These are phyloP conservation scores for Agriopis leucophaearia DNA, from an alignment of 2,888 invertebrate species.

Conservation along the genomic window DNA sequence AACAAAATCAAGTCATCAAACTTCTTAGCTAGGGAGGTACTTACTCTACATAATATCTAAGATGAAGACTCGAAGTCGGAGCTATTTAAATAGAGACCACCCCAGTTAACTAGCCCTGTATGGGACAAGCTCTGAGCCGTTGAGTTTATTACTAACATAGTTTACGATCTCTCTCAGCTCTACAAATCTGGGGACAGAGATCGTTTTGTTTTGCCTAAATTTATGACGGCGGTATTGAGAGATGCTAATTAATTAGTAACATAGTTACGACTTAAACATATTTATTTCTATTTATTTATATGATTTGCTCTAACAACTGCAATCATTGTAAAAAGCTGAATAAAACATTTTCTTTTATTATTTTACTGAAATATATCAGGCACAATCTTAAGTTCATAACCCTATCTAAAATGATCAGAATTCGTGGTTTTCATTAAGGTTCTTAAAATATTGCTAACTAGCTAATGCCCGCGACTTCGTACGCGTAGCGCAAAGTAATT, in stretches of 20 bases:
- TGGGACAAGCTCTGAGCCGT: slow-evolving; percentile 22
- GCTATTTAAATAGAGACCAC: slow-evolving; percentile 28
- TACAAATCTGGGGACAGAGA: slow-evolving; percentile 25
- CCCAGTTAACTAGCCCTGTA: slow-evolving; percentile 19
- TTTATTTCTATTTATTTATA: background rate
- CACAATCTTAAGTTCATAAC: too few species aligned
- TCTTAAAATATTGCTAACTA: too few species aligned
- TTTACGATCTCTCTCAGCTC: slow-evolving; percentile 22
- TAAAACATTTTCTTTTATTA: too few species aligned
- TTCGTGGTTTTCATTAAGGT: too few species aligned
- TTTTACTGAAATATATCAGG: too few species aligned
- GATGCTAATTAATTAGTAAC: slow-evolving; percentile 13
- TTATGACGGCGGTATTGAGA: background rate
- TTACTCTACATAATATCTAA: too few species aligned
- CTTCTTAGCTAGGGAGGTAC: too few species aligned
- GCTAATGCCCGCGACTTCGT: too few species aligned
- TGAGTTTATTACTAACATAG: slow-evolving; percentile 30
- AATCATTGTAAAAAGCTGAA: too few species aligned
- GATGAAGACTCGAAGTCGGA: background rate
- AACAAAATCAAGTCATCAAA: too few species aligned
- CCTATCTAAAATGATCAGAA: too few species aligned
- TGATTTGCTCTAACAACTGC: background rate
- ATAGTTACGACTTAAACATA: background rate
- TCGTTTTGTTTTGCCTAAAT: slow-evolving; percentile 2
- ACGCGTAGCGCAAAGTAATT: too few species aligned